Base-by-base conservation (phyloP, 1,140 invertebrate genomes). In the Teleopsis dalmanni region DNA sequence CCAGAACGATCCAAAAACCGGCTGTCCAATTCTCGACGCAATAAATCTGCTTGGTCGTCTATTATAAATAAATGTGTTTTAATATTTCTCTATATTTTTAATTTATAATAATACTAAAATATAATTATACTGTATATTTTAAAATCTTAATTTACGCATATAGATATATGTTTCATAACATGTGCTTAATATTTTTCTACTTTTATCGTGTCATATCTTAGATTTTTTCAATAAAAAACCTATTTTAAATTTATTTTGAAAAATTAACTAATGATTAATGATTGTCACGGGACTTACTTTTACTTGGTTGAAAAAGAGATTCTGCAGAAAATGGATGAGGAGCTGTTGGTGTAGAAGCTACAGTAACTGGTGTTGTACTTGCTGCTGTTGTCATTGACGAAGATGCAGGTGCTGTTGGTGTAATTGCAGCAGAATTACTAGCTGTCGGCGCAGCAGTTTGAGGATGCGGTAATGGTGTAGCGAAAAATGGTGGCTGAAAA, bases 1-100 rank as follows among this genome's bases (percentile, higher is more conserved):
- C 68, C 68, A 50, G 63, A 57, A 10, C 67, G 57, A 52, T 71
- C 85, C 56, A 97, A 75, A 73, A 95, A 94, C 58, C 92, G 78
- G 56, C 81, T 89, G 75, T 95, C 92, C 55, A 97, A 75, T 72
- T 96, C 92, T 61, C 91, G 82, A 50, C 91, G 80, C 48, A 96
- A 71, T 59, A 95, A 76, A 70, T 97, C 93, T 29, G 86, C 82
- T 71, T 85, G 82, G 72, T 82, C 81, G 76, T 75, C 65, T 72
- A 72, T 65, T 65, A 40, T 43, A 43, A 4, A 3, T 19, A 25
- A 43, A 43, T 10, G 11, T 14, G 21, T 16, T 29, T 5, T 35
- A 42, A 52, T 18, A 35, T 14, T 21, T 14, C 31, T 43, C 41
- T 27, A n/a, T n/a, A n/a, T n/a, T n/a, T n/a, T n/a, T n/a, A n/a